These are phyloP conservation scores for Mythimna pallens DNA, from an alignment of 2,888 invertebrate genomes.

Conservation along the genomic window DNA sequence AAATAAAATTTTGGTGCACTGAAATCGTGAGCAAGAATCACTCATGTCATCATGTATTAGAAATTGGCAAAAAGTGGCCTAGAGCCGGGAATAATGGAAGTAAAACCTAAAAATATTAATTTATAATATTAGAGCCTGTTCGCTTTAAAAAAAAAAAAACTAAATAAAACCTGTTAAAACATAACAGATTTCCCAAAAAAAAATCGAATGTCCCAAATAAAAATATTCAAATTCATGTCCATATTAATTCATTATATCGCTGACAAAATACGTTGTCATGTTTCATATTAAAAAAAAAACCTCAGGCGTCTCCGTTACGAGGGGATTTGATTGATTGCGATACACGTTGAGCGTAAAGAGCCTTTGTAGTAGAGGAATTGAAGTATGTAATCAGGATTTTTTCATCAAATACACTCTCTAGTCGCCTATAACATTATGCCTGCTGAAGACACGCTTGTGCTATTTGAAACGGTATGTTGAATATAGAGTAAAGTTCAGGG, in stretches of 20 bases:
- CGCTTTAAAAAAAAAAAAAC: neutral
- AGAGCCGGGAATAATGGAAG: no score
- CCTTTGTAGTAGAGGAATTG: constrained; percentile 40
- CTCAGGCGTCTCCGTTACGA: constrained; percentile 66
- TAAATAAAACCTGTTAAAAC: neutral
- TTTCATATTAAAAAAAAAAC: constrained; percentile 72
- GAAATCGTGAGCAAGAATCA: no score
- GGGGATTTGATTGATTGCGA: constrained; percentile 73
- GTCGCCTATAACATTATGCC: neutral
- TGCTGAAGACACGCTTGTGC: neutral
- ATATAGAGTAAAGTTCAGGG: no score
- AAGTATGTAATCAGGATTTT: constrained; percentile 40
- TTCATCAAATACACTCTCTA: constrained; percentile 22
- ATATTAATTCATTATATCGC: constrained; percentile 61
- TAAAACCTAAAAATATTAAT: no score
- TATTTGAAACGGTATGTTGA: neutral
- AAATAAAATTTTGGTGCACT: no score
- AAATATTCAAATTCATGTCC: constrained; percentile 57
- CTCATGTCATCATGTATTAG: no score
- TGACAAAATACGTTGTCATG: constrained; percentile 70
- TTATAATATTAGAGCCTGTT: neutral
- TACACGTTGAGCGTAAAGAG: constrained; percentile 36
- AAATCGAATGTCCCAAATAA: constrained; percentile 23
- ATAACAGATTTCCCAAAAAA: neutral
- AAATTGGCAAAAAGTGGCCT: no score